Evolutionary conservation across 2,113 vertebrate genomes (phyloP).

Genomic region (Eubucco bourcierii): DNA sequence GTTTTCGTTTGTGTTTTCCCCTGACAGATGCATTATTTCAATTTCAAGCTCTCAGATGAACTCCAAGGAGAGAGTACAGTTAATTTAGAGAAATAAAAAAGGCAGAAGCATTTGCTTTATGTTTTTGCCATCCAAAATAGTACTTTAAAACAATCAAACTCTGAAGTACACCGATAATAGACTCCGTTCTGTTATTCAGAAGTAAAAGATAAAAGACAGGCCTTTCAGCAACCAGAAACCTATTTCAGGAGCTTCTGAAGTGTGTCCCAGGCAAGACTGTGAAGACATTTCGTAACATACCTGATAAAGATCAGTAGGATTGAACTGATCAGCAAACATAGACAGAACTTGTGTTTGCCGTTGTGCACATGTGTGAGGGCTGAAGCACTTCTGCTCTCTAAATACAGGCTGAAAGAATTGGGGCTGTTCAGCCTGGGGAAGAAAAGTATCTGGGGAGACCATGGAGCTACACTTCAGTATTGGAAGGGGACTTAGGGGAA

Average conservation of each 20-base stretch:
- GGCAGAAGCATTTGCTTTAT: neutral
- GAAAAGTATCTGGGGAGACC: too few relatives aligned
- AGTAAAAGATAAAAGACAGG: neutral
- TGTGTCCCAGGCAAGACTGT: neutral
- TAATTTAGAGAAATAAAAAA: neutral
- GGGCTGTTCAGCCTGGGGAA: too few relatives aligned
- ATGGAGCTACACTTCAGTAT: too few relatives aligned
- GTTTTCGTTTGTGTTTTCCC: neutral
- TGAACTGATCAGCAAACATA: neutral
- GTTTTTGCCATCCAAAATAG: neutral
- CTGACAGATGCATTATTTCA: neutral
- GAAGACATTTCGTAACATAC: neutral
- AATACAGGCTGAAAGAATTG: too few relatives aligned
- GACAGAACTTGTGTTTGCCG: neutral
- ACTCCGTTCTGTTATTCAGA: neutral
- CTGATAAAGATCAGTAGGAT: neutral
- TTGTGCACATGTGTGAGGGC: neutral
- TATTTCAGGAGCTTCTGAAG: neutral
- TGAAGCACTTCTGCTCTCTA: too few relatives aligned
- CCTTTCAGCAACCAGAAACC: neutral
- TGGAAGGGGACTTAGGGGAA: too few relatives aligned
- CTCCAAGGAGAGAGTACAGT: neutral
- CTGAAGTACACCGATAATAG: neutral
- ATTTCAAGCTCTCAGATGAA: neutral
- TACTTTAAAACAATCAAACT: neutral